These are phyloP conservation scores for Umimayanthus kanabou DNA, from an alignment of 92 coral and sea anemone genomes.

Conservation along the genomic window DNA sequence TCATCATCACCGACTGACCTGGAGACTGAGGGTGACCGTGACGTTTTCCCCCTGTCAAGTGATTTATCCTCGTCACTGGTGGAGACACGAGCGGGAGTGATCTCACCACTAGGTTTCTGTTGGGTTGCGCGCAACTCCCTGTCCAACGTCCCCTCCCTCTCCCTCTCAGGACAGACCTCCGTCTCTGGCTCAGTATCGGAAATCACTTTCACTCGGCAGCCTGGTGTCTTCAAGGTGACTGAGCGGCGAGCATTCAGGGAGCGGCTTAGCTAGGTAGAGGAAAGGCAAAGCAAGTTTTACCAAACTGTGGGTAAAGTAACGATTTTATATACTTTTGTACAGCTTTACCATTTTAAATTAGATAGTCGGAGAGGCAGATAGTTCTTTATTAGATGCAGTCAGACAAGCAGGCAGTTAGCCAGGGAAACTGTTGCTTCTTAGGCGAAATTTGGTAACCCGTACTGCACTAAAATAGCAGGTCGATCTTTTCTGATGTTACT, in stretches of 20 bases:
- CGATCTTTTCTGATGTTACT: too few relatives aligned
- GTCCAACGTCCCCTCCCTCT: slow-evolving; percentile 20
- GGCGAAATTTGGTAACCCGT: too few relatives aligned
- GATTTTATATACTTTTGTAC: too few relatives aligned
- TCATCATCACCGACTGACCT: background rate
- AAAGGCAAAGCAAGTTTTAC: background rate
- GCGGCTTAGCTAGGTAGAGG: slow-evolving; percentile 46
- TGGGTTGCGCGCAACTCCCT: background rate
- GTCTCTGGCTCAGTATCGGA: slow-evolving; percentile 57
- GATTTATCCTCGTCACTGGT: slow-evolving; percentile 41
- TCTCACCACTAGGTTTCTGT: background rate
- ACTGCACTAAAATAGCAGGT: too few relatives aligned
- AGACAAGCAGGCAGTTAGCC: background rate
- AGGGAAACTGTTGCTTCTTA: slow-evolving; percentile 3
- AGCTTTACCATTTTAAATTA: too few relatives aligned
- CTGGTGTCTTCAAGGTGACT: slow-evolving; percentile 42
- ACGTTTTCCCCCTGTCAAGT: slow-evolving; percentile 15
- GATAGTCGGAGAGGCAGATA: too few relatives aligned
- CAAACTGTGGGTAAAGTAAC: too few relatives aligned
- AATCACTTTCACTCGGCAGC: slow-evolving; percentile 45
- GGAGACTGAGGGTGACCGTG: slow-evolving; percentile 37
- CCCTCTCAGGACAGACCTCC: slow-evolving; percentile 45
- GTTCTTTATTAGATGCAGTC: too few relatives aligned
- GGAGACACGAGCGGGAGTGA: slow-evolving; percentile 10
- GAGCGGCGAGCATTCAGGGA: slow-evolving; percentile 56